Percentiles rank a stretch among this genome's conserved stretches.
phyloP scores from a whole-genome alignment of 2,888 invertebrate species.

The Hydriomena furcata region DNA sequence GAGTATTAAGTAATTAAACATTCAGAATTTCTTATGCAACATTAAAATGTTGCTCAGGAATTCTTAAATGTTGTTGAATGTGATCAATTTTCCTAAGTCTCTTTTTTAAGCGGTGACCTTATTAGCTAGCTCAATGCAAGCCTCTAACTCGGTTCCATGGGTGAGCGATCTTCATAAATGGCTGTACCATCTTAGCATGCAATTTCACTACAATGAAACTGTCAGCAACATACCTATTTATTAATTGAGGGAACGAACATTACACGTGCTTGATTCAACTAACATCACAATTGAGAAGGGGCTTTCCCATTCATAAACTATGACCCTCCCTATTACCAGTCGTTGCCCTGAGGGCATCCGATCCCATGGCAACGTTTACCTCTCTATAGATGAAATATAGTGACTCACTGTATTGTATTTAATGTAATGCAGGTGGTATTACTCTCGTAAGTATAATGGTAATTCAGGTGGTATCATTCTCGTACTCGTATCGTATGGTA shows the following conservation, averaged over 20 bases:
- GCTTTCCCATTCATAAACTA: constrained; percentile 27
- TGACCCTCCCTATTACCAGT: constrained; percentile 24
- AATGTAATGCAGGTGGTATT: constrained; percentile 5
- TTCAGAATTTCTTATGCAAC: constrained; percentile 11
- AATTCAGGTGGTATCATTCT: constrained; percentile 4
- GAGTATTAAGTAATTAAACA: constrained; percentile 1
- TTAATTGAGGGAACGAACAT: not conserved
- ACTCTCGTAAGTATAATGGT: no score
- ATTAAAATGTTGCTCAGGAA: no score
- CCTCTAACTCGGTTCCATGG: constrained; percentile 8
- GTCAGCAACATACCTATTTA: not conserved
- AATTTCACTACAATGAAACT: constrained; percentile 3
- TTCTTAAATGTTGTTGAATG: no score
- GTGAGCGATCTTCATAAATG: constrained; percentile 8
- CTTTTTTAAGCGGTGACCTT: constrained; percentile 39
- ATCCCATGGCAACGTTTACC: constrained; percentile 17
- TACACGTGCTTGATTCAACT: constrained; percentile 2
- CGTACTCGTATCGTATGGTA: constrained; percentile 1
- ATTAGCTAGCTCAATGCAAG: constrained; percentile 38
- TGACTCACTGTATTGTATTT: constrained; percentile 14
- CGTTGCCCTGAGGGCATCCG: constrained; percentile 27
- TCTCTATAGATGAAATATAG: constrained; percentile 18
- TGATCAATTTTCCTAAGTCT: constrained; percentile 15
- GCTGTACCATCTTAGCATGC: not conserved
- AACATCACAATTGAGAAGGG: constrained; percentile 14